phyloP scores from a whole-genome alignment of 2,797 vertebrate genomes.

The Netta rufina region DNA sequence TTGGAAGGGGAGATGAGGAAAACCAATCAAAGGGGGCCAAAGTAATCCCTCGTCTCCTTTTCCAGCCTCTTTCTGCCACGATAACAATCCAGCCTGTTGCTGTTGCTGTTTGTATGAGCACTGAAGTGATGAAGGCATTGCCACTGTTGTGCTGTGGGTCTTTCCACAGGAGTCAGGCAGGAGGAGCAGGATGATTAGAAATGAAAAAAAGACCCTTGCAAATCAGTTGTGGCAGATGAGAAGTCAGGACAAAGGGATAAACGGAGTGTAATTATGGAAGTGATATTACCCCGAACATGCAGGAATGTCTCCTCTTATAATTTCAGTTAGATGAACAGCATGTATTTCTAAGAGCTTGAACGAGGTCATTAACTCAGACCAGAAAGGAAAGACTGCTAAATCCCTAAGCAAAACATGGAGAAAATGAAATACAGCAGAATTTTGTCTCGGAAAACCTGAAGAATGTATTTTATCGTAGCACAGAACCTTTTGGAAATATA shows the following conservation, averaged over 20 bases:
- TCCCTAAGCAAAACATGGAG: not conserved
- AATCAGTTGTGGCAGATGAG: constrained; percentile 60
- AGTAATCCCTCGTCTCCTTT: not conserved
- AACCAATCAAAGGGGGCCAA: not conserved
- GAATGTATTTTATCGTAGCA: not conserved
- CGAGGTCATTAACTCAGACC: not conserved
- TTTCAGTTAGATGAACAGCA: not conserved
- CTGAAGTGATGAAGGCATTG: constrained; percentile 34
- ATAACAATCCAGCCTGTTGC: constrained; percentile 49
- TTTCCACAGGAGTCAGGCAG: constrained; percentile 78
- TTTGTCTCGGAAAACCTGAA: not conserved
- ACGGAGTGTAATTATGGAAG: constrained; percentile 1
- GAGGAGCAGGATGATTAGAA: constrained; percentile 76
- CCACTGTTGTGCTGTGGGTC: constrained; percentile 55
- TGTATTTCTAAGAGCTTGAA: not conserved
- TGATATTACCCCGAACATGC: not conserved
- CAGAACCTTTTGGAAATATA: not conserved
- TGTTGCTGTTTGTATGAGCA: not conserved
- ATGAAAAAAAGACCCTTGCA: constrained; percentile 57
- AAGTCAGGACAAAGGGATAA: constrained; percentile 55
- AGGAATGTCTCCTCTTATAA: not conserved
- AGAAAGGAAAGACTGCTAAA: not conserved
- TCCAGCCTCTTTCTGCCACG: constrained; percentile 2
- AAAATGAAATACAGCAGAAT: not conserved
- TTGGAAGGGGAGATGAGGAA: not conserved